Evolutionary conservation across 2,797 vertebrate genomes (phyloP).

Genomic region (Cryptoblepharus egeriae): DNA sequence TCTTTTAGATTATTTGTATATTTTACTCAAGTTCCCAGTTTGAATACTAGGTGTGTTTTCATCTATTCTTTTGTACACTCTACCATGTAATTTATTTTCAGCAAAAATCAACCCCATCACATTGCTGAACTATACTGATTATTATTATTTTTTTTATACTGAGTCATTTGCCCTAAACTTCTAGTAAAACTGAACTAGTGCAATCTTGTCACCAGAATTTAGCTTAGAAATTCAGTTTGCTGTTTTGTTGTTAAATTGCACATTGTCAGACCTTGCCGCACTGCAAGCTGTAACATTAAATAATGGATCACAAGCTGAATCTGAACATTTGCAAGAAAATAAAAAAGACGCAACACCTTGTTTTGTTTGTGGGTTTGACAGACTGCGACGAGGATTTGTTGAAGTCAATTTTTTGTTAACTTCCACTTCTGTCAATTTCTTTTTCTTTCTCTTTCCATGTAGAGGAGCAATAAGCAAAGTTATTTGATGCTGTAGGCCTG

Average conservation of each 20-base stretch:
- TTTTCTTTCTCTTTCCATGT: not conserved
- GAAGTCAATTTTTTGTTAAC: constrained; percentile 1
- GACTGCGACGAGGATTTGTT: not conserved
- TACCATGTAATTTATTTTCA: not conserved
- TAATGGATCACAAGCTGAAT: not conserved
- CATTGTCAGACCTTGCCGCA: not conserved
- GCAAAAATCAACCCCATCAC: not conserved
- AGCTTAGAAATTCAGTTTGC: not conserved
- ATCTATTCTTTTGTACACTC: not conserved
- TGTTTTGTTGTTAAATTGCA: not conserved
- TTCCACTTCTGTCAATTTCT: not conserved
- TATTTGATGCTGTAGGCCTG: too few species aligned
- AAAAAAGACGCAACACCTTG: not conserved
- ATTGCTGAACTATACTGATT: not conserved
- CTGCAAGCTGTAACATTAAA: not conserved
- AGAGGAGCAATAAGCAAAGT: not conserved
- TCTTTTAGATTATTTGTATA: not conserved
- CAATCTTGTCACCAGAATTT: not conserved
- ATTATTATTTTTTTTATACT: not conserved
- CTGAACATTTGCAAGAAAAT: not conserved
- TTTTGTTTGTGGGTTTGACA: constrained; percentile 3
- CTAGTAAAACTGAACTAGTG: too few species aligned
- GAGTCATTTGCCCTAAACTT: not conserved
- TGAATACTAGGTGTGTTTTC: not conserved
- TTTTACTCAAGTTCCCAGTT: not conserved